phyloP scores from a whole-genome alignment of 2,113 vertebrate species.

The Hypomesus transpacificus region DNA sequence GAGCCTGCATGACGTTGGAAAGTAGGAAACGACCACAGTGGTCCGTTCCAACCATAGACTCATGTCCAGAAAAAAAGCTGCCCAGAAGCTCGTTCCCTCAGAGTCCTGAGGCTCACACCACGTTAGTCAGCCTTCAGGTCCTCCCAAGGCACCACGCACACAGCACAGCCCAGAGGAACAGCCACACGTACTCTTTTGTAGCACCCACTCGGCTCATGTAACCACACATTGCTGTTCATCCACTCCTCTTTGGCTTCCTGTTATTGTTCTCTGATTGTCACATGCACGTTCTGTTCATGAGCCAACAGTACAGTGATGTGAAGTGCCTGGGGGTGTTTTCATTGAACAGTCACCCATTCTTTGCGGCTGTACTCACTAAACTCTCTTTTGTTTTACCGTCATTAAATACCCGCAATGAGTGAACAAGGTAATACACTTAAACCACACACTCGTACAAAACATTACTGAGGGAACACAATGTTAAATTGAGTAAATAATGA shows the following conservation, averaged over 20 bases:
- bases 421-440: too few relatives aligned
- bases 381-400: too few relatives aligned
- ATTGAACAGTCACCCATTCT: too few relatives aligned
- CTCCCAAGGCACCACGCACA: constrained; percentile 60
- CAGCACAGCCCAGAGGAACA: constrained; percentile 28
- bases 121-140: constrained; percentile 74
- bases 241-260: neutral
- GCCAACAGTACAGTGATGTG: too few relatives aligned
- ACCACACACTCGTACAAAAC: too few relatives aligned
- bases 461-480: too few relatives aligned
- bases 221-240: constrained; percentile 13
- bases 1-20: constrained; percentile 28
- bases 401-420: too few relatives aligned
- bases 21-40: constrained; percentile 57
- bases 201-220: constrained; percentile 38
- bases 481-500: too few relatives aligned
- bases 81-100: constrained; percentile 30
- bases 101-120: constrained; percentile 68
- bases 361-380: too few relatives aligned
- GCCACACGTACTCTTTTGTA: constrained; percentile 22
- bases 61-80: constrained; percentile 55
- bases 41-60: constrained; percentile 56
- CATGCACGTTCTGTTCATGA: too few relatives aligned
- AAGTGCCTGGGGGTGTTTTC: too few relatives aligned
- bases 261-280: too few relatives aligned